Percentiles rank a stretch among this genome's conserved stretches.
phyloP scores from a whole-genome alignment of 2,888 invertebrate species.

The Caenorhabditis uteleia region DNA sequence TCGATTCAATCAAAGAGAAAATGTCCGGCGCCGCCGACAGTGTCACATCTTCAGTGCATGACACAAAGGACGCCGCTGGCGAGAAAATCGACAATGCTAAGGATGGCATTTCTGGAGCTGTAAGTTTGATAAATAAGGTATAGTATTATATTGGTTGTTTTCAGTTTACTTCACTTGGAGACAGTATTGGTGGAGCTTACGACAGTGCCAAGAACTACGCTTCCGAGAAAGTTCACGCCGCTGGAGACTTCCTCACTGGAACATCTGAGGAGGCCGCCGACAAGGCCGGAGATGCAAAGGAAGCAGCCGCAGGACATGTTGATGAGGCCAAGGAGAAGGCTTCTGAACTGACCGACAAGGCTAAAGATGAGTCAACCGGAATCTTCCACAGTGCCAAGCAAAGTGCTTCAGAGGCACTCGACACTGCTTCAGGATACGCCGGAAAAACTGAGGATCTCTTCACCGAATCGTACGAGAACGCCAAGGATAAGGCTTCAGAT shows the following conservation, averaged over 20 bases:
- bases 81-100: constrained; percentile 14
- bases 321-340: constrained; percentile 21
- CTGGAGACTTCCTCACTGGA: constrained; percentile 14
- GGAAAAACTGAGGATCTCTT: too few species aligned
- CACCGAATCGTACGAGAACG: too few species aligned
- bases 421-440: constrained; percentile 3
- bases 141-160: too few species aligned
- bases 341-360: constrained; percentile 14
- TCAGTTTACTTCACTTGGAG: constrained; percentile 19
- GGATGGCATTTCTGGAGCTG: constrained; percentile 28
- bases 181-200: constrained; percentile 26
- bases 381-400: constrained; percentile 15
- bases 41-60: constrained; percentile 5
- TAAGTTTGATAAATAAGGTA: constrained; percentile 9
- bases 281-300: neutral
- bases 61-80: neutral
- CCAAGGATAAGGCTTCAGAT: neutral
- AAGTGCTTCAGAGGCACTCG: constrained; percentile 5
- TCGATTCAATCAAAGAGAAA: too few species aligned
- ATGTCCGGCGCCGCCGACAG: too few species aligned
- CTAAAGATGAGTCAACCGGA: neutral
- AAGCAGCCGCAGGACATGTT: constrained; percentile 2
- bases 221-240: constrained; percentile 8
- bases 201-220: constrained; percentile 22
- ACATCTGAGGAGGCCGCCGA: constrained; percentile 3